These are phyloP conservation scores for Cavia aperea DNA, from an alignment of 2,113 vertebrate species.

Conservation along the genomic window DNA sequence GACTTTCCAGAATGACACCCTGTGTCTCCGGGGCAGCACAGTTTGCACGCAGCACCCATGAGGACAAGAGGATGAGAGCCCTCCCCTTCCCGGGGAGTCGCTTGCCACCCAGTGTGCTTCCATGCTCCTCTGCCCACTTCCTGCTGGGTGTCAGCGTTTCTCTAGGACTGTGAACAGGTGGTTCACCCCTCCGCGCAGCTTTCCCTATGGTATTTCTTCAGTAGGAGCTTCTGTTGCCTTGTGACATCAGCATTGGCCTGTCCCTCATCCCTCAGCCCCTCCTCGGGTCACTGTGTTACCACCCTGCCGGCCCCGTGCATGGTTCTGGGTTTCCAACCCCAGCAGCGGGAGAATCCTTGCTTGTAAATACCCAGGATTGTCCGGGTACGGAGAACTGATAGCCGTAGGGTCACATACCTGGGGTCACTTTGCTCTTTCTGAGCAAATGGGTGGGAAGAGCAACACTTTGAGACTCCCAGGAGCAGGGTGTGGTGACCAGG, in stretches of 20 bases:
- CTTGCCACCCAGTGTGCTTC: rapidly evolving
- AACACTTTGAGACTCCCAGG: background rate
- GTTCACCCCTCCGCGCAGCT: too few relatives aligned
- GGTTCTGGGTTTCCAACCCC: background rate
- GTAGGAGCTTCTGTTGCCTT: background rate
- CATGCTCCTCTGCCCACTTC: rapidly evolving
- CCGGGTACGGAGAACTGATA: too few relatives aligned
- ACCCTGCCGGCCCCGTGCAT: background rate
- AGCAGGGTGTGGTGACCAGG: background rate
- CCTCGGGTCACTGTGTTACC: background rate
- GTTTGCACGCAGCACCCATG: background rate
- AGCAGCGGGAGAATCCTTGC: background rate
- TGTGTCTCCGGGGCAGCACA: background rate
- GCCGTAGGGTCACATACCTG: rapidly evolving
- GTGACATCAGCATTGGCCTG: background rate
- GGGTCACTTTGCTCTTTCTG: background rate
- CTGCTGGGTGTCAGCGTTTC: rapidly evolving
- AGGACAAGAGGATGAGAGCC: too few relatives aligned
- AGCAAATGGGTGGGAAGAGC: background rate
- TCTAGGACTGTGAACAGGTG: background rate
- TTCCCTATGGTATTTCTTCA: background rate
- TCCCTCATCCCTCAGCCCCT: too few relatives aligned
- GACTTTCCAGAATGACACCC: background rate
- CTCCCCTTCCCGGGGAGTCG: too few relatives aligned
- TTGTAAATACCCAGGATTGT: background rate